These are phyloP conservation scores for Percina caprodes DNA, from an alignment of 2,113 vertebrate genomes.

Conservation along the genomic window DNA sequence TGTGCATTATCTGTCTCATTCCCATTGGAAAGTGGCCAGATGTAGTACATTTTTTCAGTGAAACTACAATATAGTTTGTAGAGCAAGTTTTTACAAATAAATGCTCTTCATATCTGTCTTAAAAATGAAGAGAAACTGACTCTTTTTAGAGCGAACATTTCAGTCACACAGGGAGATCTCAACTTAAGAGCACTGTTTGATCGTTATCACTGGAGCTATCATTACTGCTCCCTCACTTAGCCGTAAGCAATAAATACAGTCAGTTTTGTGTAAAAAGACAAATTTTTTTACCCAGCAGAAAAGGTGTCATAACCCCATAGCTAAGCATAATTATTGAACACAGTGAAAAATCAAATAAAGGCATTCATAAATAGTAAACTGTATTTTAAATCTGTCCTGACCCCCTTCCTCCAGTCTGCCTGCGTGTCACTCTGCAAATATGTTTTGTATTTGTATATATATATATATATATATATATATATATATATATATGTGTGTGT, in stretches of 20 bases:
- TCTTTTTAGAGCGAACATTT: constrained; percentile 10
- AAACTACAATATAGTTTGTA: constrained; percentile 1
- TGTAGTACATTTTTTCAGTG: not conserved
- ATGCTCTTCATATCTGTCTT: not conserved
- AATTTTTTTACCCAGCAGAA: constrained; percentile 4
- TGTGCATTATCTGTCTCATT: not conserved
- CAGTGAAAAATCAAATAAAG: constrained; percentile 29
- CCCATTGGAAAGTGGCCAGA: not conserved
- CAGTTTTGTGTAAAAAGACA: constrained; percentile 11
- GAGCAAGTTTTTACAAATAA: not conserved
- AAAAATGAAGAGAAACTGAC: not conserved
- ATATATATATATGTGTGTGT: too few species aligned
- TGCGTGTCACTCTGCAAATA: constrained; percentile 21
- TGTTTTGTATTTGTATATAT: not conserved
- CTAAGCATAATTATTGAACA: constrained; percentile 38
- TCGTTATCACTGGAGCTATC: not conserved
- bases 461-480: too few species aligned
- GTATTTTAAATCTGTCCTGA: constrained; percentile 17
- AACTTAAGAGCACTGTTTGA: not conserved
- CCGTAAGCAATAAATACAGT: not conserved
- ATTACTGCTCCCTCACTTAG: not conserved
- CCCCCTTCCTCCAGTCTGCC: not conserved
- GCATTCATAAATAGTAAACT: constrained; percentile 36
- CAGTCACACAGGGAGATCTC: constrained; percentile 1
- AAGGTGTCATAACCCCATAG: constrained; percentile 22